These are phyloP conservation scores for Circaetus gallicus DNA, from an alignment of 2,113 vertebrate species.

Conservation along the genomic window DNA sequence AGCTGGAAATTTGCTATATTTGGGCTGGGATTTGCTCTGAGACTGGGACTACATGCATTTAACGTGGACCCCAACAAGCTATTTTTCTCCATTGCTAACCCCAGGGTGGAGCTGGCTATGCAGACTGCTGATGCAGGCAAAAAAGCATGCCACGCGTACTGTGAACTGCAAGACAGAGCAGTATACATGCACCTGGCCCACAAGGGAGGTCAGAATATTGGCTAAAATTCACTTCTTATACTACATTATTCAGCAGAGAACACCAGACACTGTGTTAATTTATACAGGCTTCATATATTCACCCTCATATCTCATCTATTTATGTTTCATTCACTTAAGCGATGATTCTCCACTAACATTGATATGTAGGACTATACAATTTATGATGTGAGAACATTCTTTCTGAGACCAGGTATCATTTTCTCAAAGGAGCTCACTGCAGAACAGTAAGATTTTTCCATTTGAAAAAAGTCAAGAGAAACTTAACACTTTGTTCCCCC, in stretches of 20 bases:
- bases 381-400: not conserved
- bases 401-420: not conserved
- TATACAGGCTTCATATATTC: not conserved
- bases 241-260: not conserved
- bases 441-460: not conserved
- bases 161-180: not conserved
- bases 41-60: not conserved
- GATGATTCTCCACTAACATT: not conserved
- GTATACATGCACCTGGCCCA: accelerated
- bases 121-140: not conserved
- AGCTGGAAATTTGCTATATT: not conserved
- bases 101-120: not conserved
- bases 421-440: not conserved
- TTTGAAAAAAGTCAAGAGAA: not conserved
- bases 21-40: not conserved
- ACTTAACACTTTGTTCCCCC: not conserved
- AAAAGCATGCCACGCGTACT: not conserved
- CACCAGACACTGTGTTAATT: not conserved
- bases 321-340: not conserved
- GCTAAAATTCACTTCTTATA: not conserved
- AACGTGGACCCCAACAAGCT: not conserved
- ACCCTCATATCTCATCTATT: not conserved
- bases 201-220: not conserved
- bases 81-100: not conserved
- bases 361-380: not conserved